Percentiles rank a stretch among this genome's conserved stretches.
phyloP scores from a whole-genome alignment of 2,888 invertebrate species.

The Sesia bembeciformis region DNA sequence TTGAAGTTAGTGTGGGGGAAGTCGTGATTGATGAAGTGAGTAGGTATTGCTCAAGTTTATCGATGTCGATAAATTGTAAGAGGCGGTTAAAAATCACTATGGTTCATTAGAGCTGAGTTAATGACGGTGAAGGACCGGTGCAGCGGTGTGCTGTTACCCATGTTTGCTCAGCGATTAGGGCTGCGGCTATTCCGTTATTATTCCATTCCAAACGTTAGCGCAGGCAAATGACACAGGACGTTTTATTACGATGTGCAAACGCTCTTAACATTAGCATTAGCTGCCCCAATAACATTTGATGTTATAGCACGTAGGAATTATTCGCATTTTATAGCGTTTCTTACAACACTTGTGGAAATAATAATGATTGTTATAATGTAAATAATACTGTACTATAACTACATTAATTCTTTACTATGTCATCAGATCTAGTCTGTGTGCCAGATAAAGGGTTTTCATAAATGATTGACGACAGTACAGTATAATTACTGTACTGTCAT shows the following conservation, averaged over 20 bases:
- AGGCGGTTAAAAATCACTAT: constrained; percentile 10
- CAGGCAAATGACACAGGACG: constrained; percentile 6
- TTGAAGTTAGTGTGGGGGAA: neutral
- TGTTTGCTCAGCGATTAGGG: constrained; percentile 12
- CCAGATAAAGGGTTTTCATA: too few species aligned
- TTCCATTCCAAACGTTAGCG: constrained; percentile 7
- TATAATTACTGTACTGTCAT: too few species aligned
- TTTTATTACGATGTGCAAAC: constrained; percentile 11
- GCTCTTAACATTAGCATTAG: constrained; percentile 6
- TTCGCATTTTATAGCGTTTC: too few species aligned
- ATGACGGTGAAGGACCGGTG: constrained; percentile 3
- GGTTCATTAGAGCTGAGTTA: constrained; percentile 8
- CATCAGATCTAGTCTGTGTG: too few species aligned
- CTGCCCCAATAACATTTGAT: neutral
- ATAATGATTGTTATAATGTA: too few species aligned
- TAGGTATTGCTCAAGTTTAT: neutral
- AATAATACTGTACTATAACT: too few species aligned
- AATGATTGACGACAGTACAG: too few species aligned
- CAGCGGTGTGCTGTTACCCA: neutral
- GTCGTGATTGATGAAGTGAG: neutral
- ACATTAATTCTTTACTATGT: too few species aligned
- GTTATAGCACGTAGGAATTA: neutral
- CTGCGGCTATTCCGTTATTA: constrained; percentile 9
- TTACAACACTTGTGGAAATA: too few species aligned
- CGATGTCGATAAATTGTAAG: constrained; percentile 3